Percentiles rank a stretch among this genome's conserved stretches.
phyloP scores from a whole-genome alignment of 2,888 invertebrate species.

The Saturnia japonica region DNA sequence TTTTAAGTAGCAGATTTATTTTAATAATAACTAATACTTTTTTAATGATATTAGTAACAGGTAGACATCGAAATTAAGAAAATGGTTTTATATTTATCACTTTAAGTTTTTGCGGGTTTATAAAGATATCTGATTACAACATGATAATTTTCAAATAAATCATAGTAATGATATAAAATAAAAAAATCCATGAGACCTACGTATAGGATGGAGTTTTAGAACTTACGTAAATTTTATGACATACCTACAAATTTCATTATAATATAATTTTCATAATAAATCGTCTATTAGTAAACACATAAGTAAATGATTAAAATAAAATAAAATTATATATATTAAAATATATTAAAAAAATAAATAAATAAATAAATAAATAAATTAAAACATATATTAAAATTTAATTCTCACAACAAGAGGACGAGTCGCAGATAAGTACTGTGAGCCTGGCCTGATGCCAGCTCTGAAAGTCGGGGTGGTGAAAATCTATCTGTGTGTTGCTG shows the following conservation, averaged over 20 bases:
- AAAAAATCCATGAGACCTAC: not conserved
- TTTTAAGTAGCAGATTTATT: not conserved
- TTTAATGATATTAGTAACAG: not conserved
- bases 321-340: too few relatives aligned
- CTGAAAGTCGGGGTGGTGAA: constrained; percentile 61
- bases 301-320: constrained; percentile 31
- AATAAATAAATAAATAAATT: too few relatives aligned
- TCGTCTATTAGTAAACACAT: constrained; percentile 8
- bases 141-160: not conserved
- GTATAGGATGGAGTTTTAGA: not conserved
- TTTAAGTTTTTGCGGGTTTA: not conserved
- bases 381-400: too few relatives aligned
- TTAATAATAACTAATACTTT: not conserved
- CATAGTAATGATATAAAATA: not conserved
- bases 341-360: too few relatives aligned
- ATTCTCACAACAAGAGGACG: constrained; percentile 47
- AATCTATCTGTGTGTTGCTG: constrained; percentile 57
- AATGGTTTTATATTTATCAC: not conserved
- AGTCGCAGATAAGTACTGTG: constrained; percentile 46
- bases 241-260: too few relatives aligned
- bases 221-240: not conserved
- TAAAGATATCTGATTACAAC: not conserved
- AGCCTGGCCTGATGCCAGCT: constrained; percentile 59
- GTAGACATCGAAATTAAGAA: not conserved
- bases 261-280: not conserved